phyloP scores from a whole-genome alignment of 2,797 vertebrate genomes.

The Gadopsis marmoratus region DNA sequence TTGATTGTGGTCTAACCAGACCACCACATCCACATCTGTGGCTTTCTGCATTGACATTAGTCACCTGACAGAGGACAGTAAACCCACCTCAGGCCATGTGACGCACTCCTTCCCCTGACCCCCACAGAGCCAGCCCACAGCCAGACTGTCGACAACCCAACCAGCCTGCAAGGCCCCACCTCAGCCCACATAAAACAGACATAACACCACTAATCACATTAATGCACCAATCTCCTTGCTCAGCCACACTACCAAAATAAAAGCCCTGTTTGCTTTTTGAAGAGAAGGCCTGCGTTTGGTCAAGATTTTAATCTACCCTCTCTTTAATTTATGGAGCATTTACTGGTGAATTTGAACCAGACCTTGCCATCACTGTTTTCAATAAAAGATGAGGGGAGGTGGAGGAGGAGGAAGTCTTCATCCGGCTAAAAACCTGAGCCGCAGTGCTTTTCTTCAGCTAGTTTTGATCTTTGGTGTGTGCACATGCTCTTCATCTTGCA shows the following conservation, averaged over 20 bases:
- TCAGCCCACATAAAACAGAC: constrained; percentile 81
- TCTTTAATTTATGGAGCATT: constrained; percentile 84
- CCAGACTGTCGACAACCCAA: constrained; percentile 59
- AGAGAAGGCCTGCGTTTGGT: constrained; percentile 71
- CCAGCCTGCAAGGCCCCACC: constrained; percentile 67
- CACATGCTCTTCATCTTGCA: constrained; percentile 70
- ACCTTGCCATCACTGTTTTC: constrained; percentile 78
- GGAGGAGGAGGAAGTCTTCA: constrained; percentile 72
- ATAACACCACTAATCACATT: constrained; percentile 84
- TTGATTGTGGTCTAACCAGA: constrained; percentile 35
- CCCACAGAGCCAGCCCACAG: constrained; percentile 57
- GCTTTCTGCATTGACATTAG: constrained; percentile 51
- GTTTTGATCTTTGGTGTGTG: constrained; percentile 72
- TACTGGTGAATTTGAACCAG: constrained; percentile 83
- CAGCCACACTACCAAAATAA: constrained; percentile 71
- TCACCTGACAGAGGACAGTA: constrained; percentile 52
- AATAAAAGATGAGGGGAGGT: constrained; percentile 73
- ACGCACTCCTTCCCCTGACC: constrained; percentile 25
- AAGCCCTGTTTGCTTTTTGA: constrained; percentile 70
- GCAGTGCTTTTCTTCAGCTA: constrained; percentile 57
- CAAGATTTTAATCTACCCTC: constrained; percentile 77
- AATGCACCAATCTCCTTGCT: constrained; percentile 69
- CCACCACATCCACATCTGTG: constrained; percentile 53
- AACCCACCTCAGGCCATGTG: constrained; percentile 46
- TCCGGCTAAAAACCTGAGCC: constrained; percentile 71